Conservation (phyloP, 2,888 invertebrate genomes). For the Drosophila paranaensis region DNA sequence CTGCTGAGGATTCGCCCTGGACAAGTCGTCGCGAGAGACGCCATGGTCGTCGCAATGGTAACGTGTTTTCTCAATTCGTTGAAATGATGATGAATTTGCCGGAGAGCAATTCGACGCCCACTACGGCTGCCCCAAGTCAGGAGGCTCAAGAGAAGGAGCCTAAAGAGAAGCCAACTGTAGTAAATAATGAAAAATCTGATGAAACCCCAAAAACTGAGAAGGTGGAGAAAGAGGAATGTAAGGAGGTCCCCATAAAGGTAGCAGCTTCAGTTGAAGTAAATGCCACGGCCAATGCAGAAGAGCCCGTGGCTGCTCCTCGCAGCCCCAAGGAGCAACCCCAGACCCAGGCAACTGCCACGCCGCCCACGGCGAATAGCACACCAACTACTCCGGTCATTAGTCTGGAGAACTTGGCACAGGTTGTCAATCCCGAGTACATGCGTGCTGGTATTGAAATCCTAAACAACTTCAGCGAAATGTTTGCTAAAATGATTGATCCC, state of each 20-base stretch:
- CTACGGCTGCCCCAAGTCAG: conserved; percentile 13
- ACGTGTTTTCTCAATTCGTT: conserved; percentile 58
- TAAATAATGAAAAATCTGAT: conserved; percentile 15
- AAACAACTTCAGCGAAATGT: conserved; percentile 84
- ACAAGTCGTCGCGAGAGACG: conserved; percentile 65
- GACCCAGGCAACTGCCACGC: conserved; percentile 10
- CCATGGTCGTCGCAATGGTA: conserved; percentile 55
- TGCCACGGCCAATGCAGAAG: conserved; percentile 15
- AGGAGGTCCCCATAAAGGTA: conserved; percentile 2
- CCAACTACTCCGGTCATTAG: conserved; percentile 61
- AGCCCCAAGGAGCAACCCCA: conserved; percentile 35
- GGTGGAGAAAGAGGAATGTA: conserved; percentile 3
- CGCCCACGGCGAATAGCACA: conserved; percentile 10
- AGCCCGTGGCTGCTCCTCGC: conserved; percentile 46
- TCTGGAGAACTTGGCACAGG: conserved; percentile 72
- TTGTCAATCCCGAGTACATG: conserved; percentile 81
- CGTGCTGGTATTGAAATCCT: conserved; percentile 83
- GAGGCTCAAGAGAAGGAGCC: conserved; percentile 21
- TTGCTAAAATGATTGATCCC: conserved; percentile 83
- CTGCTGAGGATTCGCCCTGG: conserved; percentile 27
- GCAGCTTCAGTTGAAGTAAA: conserved; percentile 2
- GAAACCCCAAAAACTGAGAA: conserved; percentile 1
- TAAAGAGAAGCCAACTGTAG: conserved; percentile 8
- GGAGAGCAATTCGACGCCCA: conserved; percentile 22
- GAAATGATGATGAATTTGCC: conserved; percentile 63